Base-by-base conservation (phyloP, 2,888 invertebrate species). In the Drosophila infuscata region DNA sequence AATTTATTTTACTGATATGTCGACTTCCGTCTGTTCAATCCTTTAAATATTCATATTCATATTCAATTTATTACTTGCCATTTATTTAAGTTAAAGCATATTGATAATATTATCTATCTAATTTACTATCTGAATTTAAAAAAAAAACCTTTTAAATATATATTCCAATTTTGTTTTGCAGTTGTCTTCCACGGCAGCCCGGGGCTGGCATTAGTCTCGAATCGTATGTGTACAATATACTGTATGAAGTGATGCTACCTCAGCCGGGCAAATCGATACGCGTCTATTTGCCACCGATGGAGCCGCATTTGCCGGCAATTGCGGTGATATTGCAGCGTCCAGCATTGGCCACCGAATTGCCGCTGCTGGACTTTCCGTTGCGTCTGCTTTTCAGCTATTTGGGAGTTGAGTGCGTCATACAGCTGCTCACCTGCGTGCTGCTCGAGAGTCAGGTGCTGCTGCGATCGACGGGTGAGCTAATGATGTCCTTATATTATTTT, bases 371-470 rank as follows among this genome's bases (percentile, higher is more conserved):
- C 94, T 99, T 98, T 93, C 96, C 98, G 0, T 93, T 99, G 71
- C 95, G 97, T 88, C 95, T 97, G 76, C 95, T 99, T 93, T 99
- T 99, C 92, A 94, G 96, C 59, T 95, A 97, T 93, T 94, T 99
- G 71, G 98, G 98, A 32, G 96, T 98, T 6, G 99, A 99, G 91
- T 97, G 97, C 92, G 96, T 99, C 61, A 95, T 99, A 75, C 97
- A 98, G 91, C 94, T 99, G 56, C 98, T 99, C 92, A 98, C 98
- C 48, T 98, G 99, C 94, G 96, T 99, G 58, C 94, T 99, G 33
- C 94, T 99, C 36, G 99, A 99, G 94, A 98, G 99, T 93, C 99
- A 99, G 94, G 97, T 99, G 74, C 95, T 99, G 49, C 94, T 99
- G 32, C 96, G 97, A 91, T 99, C 99, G 74, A 96, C 96, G 94